A percentile compares a stretch with the other conserved stretches of the same genome.
Conservation (phyloP, 2,888 invertebrate species). For the Diaphora mendica region DNA sequence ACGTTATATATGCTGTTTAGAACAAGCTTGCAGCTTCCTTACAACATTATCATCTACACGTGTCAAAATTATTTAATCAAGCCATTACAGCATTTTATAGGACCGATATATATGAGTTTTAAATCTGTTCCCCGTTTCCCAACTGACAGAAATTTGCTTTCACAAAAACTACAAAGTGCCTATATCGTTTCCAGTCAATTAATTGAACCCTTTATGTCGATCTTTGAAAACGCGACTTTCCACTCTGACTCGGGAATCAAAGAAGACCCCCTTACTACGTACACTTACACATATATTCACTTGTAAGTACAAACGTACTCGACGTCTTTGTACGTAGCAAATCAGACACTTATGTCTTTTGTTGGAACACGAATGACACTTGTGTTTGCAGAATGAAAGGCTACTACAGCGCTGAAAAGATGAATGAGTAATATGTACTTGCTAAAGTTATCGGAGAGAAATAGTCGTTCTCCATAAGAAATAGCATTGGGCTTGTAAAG, state of each 20-base stretch:
- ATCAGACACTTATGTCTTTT: constrained; percentile 47
- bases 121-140: constrained; percentile 9
- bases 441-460: background rate
- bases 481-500: background rate
- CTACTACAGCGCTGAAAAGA: constrained; percentile 16
- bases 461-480: background rate
- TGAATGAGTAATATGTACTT: background rate
- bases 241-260: constrained; percentile 37
- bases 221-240: constrained; percentile 23
- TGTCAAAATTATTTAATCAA: background rate
- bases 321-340: constrained; percentile 55
- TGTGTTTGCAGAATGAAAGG: constrained; percentile 50
- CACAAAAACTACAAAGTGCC: constrained; percentile 19
- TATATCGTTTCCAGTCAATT: constrained; percentile 33
- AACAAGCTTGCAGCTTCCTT: background rate
- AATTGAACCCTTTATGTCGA: constrained; percentile 15
- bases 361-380: constrained; percentile 57
- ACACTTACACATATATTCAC: constrained; percentile 35
- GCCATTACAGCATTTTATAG: background rate
- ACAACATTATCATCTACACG: background rate
- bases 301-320: constrained; percentile 48
- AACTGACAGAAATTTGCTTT: constrained; percentile 14
- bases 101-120: constrained; percentile 7
- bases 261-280: constrained; percentile 23
- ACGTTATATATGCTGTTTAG: constrained; percentile 13